These are phyloP conservation scores for Coptodon rendalli DNA, from an alignment of 2,113 vertebrate genomes.

Conservation along the genomic window DNA sequence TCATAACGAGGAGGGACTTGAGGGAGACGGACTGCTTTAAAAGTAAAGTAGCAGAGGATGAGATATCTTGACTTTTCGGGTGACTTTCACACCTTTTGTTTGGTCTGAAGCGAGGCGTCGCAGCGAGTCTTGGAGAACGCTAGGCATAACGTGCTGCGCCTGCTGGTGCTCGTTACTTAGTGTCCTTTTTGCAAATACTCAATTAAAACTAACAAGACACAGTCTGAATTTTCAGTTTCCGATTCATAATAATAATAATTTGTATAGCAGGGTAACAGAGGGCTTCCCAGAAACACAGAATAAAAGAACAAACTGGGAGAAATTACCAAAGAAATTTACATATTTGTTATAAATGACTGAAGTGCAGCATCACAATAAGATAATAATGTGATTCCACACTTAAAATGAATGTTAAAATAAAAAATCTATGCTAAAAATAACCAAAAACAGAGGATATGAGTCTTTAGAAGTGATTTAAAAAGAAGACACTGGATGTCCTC, in stretches of 20 bases:
- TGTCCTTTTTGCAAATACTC: not conserved
- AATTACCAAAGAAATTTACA: not conserved
- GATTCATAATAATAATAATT: not conserved
- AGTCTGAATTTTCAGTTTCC: accelerated
- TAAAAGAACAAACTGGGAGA: not conserved
- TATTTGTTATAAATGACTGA: not conserved
- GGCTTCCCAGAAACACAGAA: accelerated
- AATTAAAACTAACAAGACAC: not conserved
- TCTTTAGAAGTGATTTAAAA: not conserved
- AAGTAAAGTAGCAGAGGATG: not conserved
- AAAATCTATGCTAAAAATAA: not conserved
- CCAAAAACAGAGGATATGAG: accelerated
- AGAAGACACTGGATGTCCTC: accelerated
- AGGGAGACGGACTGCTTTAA: not conserved
- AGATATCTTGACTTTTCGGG: not conserved
- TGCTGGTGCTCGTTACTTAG: not conserved
- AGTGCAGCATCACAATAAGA: not conserved
- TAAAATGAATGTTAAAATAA: not conserved
- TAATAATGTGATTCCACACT: not conserved
- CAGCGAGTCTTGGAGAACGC: not conserved
- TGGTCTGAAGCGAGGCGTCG: accelerated
- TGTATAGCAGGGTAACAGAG: not conserved
- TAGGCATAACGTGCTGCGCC: accelerated
- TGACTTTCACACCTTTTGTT: not conserved
- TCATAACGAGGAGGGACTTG: not conserved